Evolutionary conservation across 2,113 vertebrate species (phyloP).

Genomic region (Nerophis ophidion): DNA sequence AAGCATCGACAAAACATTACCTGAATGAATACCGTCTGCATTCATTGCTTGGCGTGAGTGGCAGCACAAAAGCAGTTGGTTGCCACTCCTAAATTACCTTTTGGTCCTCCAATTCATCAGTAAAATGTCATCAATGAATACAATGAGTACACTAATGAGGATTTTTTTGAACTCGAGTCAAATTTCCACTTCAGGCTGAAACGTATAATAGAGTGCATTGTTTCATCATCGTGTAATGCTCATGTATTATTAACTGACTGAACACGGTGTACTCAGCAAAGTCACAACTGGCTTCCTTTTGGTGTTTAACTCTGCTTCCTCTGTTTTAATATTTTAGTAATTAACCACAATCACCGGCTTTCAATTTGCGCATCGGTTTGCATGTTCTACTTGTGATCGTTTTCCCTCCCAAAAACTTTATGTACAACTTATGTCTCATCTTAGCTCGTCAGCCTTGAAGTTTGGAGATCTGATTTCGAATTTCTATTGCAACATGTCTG

Average conservation of each 20-base stretch:
- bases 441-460: no score
- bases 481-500: no score
- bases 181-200: not conserved
- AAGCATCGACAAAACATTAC: conserved; percentile 30
- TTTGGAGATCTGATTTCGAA: no score
- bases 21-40: conserved; percentile 44
- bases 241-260: conserved; percentile 6
- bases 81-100: not conserved
- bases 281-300: conserved; percentile 16
- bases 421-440: no score
- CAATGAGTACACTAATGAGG: not conserved
- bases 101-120: not conserved
- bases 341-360: not conserved
- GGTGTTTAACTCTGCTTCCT: conserved; percentile 8
- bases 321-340: not conserved
- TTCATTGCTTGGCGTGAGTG: conserved; percentile 19
- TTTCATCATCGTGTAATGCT: conserved; percentile 4
- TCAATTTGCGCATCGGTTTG: not conserved
- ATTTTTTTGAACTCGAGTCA: not conserved
- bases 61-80: conserved; percentile 13
- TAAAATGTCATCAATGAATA: not conserved
- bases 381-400: not conserved
- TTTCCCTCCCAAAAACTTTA: no score
- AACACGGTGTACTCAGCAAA: conserved; percentile 5
- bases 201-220: not conserved